These are phyloP conservation scores for Sesia apiformis DNA, from an alignment of 2,888 invertebrate species.

Conservation along the genomic window DNA sequence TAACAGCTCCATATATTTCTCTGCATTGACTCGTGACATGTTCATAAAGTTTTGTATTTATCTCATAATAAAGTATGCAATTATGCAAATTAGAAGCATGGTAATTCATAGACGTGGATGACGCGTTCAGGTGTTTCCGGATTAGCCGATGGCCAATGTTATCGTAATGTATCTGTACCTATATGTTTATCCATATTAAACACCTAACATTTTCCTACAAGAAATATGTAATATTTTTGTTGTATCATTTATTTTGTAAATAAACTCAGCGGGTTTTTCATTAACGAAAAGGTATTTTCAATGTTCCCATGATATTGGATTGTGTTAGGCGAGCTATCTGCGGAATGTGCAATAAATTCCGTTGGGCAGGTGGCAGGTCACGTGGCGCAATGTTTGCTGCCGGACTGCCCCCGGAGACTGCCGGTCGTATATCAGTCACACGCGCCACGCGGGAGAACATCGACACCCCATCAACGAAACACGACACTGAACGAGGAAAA, in stretches of 20 bases:
- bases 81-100: no score
- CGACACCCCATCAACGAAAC: not conserved
- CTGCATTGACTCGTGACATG: no score
- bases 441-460: not conserved
- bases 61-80: no score
- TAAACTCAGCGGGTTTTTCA: constrained; percentile 9
- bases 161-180: no score
- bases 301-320: constrained; percentile 32
- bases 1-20: no score
- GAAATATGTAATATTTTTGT: not conserved
- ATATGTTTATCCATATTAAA: no score
- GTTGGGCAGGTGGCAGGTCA: not conserved
- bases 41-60: no score
- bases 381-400: not conserved
- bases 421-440: not conserved
- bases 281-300: constrained; percentile 30
- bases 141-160: no score
- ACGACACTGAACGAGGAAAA: not conserved
- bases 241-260: not conserved
- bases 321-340: constrained; percentile 14
- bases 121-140: no score
- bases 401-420: not conserved
- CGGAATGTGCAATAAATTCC: not conserved
- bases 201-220: no score
- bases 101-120: no score